phyloP scores from a whole-genome alignment of 2,888 invertebrate species.

The Malthinus flaveolus region DNA sequence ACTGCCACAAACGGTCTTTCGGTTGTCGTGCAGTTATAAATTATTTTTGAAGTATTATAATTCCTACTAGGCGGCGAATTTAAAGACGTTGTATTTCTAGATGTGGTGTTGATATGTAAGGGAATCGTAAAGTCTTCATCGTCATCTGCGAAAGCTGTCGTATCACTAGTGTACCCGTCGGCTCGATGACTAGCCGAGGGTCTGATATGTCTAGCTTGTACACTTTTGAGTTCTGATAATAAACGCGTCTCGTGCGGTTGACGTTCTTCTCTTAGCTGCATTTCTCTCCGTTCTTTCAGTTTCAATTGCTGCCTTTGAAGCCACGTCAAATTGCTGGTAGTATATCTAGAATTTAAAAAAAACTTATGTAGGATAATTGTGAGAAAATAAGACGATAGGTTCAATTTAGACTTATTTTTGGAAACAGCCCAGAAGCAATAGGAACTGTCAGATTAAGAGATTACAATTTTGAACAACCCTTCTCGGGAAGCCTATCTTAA shows the following conservation, averaged over 20 bases:
- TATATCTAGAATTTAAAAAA: constrained; percentile 21
- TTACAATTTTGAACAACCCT: too few species aligned
- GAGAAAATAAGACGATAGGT: too few species aligned
- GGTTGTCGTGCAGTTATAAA: constrained; percentile 45
- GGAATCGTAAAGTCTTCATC: constrained; percentile 73
- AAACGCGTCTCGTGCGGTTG: constrained; percentile 69
- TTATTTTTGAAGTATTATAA: constrained; percentile 35
- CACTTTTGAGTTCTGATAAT: constrained; percentile 60
- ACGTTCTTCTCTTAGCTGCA: constrained; percentile 72
- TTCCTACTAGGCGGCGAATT: constrained; percentile 33
- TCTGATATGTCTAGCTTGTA: constrained; percentile 55
- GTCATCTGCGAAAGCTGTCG: constrained; percentile 77
- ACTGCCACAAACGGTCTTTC: constrained; percentile 68
- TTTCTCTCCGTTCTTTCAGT: constrained; percentile 74
- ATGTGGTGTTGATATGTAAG: constrained; percentile 67
- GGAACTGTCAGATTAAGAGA: too few species aligned
- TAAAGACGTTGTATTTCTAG: constrained; percentile 40
- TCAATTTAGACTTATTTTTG: too few species aligned
- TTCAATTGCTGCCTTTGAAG: constrained; percentile 82
- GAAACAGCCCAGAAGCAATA: too few species aligned
- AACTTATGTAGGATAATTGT: too few species aligned
- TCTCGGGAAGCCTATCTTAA: too few species aligned
- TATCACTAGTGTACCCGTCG: constrained; percentile 80
- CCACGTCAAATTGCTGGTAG: constrained; percentile 65
- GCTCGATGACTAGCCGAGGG: constrained; percentile 59